These are phyloP conservation scores for Craniophora ligustri DNA, from an alignment of 2,888 invertebrate genomes.

Conservation along the genomic window DNA sequence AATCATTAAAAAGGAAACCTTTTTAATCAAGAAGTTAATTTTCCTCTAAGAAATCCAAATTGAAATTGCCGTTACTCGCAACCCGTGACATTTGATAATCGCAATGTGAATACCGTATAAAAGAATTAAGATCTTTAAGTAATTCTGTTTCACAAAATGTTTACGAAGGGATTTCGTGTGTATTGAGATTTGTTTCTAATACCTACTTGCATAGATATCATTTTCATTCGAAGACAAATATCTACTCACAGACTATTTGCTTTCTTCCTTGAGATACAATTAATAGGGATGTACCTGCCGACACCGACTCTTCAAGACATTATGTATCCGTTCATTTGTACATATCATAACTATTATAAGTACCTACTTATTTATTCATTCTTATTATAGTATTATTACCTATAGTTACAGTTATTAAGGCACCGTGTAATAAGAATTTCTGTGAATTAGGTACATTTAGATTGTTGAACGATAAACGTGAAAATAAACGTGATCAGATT, in stretches of 20 bases:
- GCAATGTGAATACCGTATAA: constrained; percentile 53
- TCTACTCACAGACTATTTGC: constrained; percentile 2
- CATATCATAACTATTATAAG: too few species aligned
- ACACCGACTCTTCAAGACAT: too few species aligned
- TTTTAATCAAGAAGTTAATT: constrained; percentile 57
- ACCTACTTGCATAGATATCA: neutral
- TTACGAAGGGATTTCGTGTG: constrained; percentile 20
- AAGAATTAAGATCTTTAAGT: constrained; percentile 52
- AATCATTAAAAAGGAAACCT: constrained; percentile 47
- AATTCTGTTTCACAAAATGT: constrained; percentile 40
- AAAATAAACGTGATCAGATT: neutral
- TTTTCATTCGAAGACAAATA: neutral
- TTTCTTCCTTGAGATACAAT: too few species aligned
- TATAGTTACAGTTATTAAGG: too few species aligned
- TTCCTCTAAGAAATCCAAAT: constrained; percentile 53
- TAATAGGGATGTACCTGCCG: too few species aligned
- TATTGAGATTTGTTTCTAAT: constrained; percentile 7
- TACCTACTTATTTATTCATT: neutral
- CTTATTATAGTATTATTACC: too few species aligned
- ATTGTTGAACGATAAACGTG: too few species aligned
- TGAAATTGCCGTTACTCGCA: constrained; percentile 50
- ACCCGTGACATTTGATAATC: constrained; percentile 57
- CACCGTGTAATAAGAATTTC: too few species aligned
- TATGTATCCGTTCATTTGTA: too few species aligned
- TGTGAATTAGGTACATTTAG: too few species aligned